Evolutionary conservation across 2,797 vertebrate species (phyloP), one percentile per base, ranked within the genome.

Genomic region (Chrosomus eos): DNA sequence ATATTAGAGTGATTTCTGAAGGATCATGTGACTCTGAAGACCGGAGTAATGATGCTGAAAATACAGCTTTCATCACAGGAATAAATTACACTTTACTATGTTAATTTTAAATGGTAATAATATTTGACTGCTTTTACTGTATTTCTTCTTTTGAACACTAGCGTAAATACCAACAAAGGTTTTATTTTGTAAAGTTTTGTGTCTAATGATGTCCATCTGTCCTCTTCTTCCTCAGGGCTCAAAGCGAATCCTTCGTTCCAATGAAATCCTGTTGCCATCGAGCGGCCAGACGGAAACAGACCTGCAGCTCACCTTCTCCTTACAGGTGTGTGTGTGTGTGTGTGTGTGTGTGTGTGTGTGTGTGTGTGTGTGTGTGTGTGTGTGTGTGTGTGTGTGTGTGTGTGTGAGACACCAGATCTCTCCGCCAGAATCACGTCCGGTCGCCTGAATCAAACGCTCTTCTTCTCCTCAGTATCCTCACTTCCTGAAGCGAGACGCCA

Each of bases 211-310:
- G 73, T 74, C 36, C 67, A 8, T 81, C 64, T 75, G 21, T 33
- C 16, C 68, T 40, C n/a, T 13, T 26, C 58, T 26, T 14, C 23
- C 62, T 58, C 78, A 98, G 97, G 97, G 97, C 67, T 97, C 97
- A 19, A 98, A 98, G 89, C 91, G 97, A 77, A 97, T 98, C 91
- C 94, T 98, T 82, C 96, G 97, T 60, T 98, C 97, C 90, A 98
- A 98, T 1, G 97, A 98, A 93, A 98, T 98, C 90, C 91, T 96
- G 84, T 91, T 98, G 89, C 95, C 97, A 19, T 92, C 95, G 3
- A 95, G 95, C 0, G 97, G 96, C 3, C 93, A 96, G 86, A 96
- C 95, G 0, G 97, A 98, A 89, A 97, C 97, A 1, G 97, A 98
- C 90, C 93, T 98, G 2, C 97, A 98, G 89, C 93, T 98, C 84